Percentiles rank a stretch among this genome's conserved stretches.
These are phyloP conservation scores for Chydorus sphaericus DNA, from an alignment of 2,888 invertebrate genomes.

Conservation along the genomic window DNA sequence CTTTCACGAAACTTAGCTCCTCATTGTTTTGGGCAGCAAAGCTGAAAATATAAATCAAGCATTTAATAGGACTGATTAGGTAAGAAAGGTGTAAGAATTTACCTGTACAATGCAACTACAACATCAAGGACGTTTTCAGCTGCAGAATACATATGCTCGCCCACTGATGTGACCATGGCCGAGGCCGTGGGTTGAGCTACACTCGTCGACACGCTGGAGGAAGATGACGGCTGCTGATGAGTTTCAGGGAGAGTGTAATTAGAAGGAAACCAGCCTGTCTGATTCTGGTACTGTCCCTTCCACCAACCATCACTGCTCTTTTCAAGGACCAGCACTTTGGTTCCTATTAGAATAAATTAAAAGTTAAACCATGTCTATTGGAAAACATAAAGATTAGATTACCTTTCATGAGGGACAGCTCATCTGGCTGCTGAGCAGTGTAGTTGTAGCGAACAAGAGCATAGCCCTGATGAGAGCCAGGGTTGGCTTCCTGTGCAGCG, in stretches of 20 bases:
- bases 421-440: constrained; percentile 84
- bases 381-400: background rate
- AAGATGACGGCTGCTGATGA: constrained; percentile 22
- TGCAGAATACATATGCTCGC: constrained; percentile 84
- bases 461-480: constrained; percentile 33
- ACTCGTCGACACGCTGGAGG: background rate
- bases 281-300: constrained; percentile 66
- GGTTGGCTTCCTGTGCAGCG: constrained; percentile 40
- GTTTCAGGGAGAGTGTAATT: constrained; percentile 58
- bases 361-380: background rate
- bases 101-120: constrained; percentile 77
- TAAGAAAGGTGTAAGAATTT: background rate
- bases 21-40: constrained; percentile 70
- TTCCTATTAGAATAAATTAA: constrained; percentile 26
- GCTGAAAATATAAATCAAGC: too few relatives aligned
- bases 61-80: constrained; percentile 41
- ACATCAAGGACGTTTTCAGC: constrained; percentile 90
- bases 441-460: constrained; percentile 26
- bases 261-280: constrained; percentile 86
- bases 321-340: constrained; percentile 83
- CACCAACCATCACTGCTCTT: constrained; percentile 99
- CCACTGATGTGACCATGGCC: constrained; percentile 40
- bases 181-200: background rate
- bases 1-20: constrained; percentile 91
- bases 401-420: constrained; percentile 84